Conservation (phyloP, 2,113 vertebrate genomes). For the Oncorhynchus tshawytscha region DNA sequence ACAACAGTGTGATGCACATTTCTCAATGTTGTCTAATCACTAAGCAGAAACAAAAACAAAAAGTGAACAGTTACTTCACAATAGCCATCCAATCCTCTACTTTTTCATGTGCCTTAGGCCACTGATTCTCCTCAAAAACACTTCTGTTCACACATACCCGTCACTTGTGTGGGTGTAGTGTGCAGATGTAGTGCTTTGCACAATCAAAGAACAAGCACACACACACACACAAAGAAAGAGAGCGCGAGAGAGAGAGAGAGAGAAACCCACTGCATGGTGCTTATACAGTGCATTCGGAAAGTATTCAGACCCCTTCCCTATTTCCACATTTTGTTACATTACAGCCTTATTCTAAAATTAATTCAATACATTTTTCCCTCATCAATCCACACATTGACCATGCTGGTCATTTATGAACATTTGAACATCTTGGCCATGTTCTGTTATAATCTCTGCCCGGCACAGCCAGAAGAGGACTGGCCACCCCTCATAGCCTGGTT, state of each 20-base stretch:
- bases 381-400: no score
- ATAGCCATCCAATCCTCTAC: conserved; percentile 10
- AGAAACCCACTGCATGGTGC: not conserved
- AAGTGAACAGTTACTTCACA: conserved; percentile 27
- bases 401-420: no score
- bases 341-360: no score
- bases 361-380: no score
- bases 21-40: conserved; percentile 39
- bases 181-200: conserved; percentile 40
- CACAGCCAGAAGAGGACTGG: no score
- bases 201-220: conserved; percentile 16
- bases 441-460: no score
- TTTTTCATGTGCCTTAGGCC: conserved; percentile 26
- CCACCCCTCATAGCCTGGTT: no score
- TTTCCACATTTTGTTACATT: no score
- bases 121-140: conserved; percentile 22
- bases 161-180: conserved; percentile 41
- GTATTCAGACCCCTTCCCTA: no score
- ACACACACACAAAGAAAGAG: conserved; percentile 5
- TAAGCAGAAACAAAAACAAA: conserved; percentile 46
- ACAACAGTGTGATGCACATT: not conserved
- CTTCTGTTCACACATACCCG: conserved; percentile 18
- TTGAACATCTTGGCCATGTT: no score
- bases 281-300: not conserved
- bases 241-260: not conserved